These are phyloP conservation scores for Sinocyclocheilus anophthalmus DNA, from an alignment of 2,113 vertebrate genomes.

Conservation along the genomic window DNA sequence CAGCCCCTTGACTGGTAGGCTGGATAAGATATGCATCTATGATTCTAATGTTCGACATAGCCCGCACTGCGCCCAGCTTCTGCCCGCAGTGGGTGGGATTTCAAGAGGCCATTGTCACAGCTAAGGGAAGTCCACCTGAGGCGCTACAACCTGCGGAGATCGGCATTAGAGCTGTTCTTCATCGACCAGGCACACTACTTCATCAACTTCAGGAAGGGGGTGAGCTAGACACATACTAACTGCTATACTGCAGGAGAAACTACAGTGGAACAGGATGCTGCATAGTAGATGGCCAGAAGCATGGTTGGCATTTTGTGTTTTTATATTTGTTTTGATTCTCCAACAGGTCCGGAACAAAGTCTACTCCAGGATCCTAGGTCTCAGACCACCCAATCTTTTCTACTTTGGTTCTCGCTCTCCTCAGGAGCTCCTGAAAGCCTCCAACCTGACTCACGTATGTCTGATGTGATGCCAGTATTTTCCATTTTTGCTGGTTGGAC, in stretches of 20 bases:
- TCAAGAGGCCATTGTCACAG: constrained; percentile 90
- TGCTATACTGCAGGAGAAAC: not conserved
- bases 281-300: not conserved
- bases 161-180: constrained; percentile 95
- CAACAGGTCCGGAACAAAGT: constrained; percentile 90
- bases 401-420: constrained; percentile 91
- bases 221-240: constrained; percentile 42
- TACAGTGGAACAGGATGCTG: not conserved
- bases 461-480: not conserved
- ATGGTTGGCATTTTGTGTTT: not conserved
- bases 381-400: constrained; percentile 85
- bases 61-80: not conserved
- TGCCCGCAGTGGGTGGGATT: constrained; percentile 90
- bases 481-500: not conserved
- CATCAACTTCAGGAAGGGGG: constrained; percentile 95
- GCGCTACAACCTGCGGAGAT: constrained; percentile 95
- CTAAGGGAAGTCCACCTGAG: constrained; percentile 93
- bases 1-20: no score
- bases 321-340: not conserved
- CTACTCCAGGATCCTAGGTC: constrained; percentile 88
- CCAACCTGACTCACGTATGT: constrained; percentile 91
- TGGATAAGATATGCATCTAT: not conserved
- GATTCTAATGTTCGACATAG: not conserved
- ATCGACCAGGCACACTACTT: constrained; percentile 97
- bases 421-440: constrained; percentile 92